Base-by-base conservation (phyloP, 2,888 invertebrate species). In the Macropis europaea region DNA sequence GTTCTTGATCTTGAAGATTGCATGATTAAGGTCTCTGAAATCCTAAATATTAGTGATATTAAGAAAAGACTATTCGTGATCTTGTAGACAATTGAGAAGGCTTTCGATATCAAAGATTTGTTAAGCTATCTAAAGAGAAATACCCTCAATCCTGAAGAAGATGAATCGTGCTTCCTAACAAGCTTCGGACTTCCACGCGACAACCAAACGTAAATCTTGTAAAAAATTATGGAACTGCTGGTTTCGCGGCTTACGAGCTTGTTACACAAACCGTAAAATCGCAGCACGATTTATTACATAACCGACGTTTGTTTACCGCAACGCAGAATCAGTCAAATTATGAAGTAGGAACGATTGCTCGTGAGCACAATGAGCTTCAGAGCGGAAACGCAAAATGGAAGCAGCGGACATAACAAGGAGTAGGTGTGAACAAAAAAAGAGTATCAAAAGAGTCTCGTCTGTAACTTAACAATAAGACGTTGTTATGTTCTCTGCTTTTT, bases 281-380 rank as follows among this genome's bases (percentile, higher is more conserved):
- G 24, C 43, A 52, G 13, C 7, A 61, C 32, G 24, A 56, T 61
- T 52, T 71, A 61, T 71, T 71, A 71, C 40, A 38, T 69, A 71
- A 71, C 61, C 36, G 28, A 56, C 28, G 56, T 71, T n/a, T 56
- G 38, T 47, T 50, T 30, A 34, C 7, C 34, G n/a, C 38, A 28
- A 36, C 50, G 26, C 32, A 28, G 52, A 68, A 61, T 69, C 36
- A 32, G 48, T 17, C 11, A 48, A 56, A 61, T 69, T 56, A 60
- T n/a, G 36, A 54, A 19, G 34, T 11, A 32, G 40, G 11, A 36
- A 53, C 17, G 4, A 17, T 59, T 32, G n/a, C n/a, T 42, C 2
- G 30, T 11, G 47, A n/a, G 24, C 26, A 26, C 57, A n/a, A n/a
- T 11, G n/a, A 9, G 7, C 1, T 36, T 36, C 36, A 36, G 13